Evolutionary conservation across 2,888 invertebrate species (phyloP), one percentile per base, ranked within the genome.

Genomic region (Clanis bilineata): DNA sequence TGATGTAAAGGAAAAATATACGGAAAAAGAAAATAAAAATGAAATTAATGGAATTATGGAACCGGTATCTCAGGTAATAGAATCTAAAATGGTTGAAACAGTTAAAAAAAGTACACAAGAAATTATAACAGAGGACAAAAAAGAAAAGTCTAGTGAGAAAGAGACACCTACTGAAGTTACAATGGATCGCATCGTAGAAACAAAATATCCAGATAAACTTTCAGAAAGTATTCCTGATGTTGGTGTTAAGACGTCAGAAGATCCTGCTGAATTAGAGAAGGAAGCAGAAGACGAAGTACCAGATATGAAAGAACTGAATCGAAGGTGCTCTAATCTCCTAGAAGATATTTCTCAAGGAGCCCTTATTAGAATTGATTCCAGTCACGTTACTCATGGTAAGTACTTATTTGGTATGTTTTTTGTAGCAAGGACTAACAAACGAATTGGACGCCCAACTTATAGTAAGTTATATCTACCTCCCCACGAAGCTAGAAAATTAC

Each of bases 281-380:
- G 72, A 74, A 51, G 66, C 77, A 12, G 81, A 80, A 61, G 86
- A 86, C 62, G 80, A 85, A 66, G 80, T 83, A 12, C 88, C 90
- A 12, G 91, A 93, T 64, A 92, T 92, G 71, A 85, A 81, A 66
- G 92, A 93, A 74, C 70, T 93, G 43, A 92, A 93, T 64, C 80
- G 93, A 72, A 83, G 93, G 64, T 93, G 93, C 70, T 93, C 93
- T 12, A 92, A 90, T 72, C 83, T 93, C 59, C 70, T 93, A 55
- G 93, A 93, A 69, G 93, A 92, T 64, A 92, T 93, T 69, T 92
- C 93, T 47, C 93, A 93, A 65, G 92, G 91, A 58, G 90, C 93
- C 63, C 76, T 89, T 12, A 91, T 93, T 47, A 85, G 88, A 66
- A 93, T 93, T 55, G 93, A 93, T 70, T 86, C 92, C 2, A 86